Conservation (phyloP, 2,888 invertebrate genomes). For the Drymonia ruficornis region DNA sequence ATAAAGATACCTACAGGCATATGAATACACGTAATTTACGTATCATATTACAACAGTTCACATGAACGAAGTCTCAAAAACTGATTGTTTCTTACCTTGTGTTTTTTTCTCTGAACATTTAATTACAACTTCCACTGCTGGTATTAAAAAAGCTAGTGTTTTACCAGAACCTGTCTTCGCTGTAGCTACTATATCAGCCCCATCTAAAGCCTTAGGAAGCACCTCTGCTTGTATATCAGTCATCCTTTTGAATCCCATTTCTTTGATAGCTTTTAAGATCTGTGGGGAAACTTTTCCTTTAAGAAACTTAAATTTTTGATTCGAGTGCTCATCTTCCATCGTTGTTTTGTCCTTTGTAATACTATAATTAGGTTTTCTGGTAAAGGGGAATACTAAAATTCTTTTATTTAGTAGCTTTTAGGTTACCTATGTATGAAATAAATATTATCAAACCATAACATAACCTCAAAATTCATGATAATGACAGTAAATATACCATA, state of each 20-base stretch:
- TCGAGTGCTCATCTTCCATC: constrained; percentile 48
- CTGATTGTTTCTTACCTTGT: constrained; percentile 44
- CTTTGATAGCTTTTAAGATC: constrained; percentile 90
- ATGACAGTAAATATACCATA: no score
- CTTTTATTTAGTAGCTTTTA: no score
- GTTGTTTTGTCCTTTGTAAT: constrained; percentile 2
- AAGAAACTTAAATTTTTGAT: constrained; percentile 78
- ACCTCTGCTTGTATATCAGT: constrained; percentile 96
- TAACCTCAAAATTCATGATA: background rate
- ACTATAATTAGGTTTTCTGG: background rate
- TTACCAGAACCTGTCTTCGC: constrained; percentile 99
- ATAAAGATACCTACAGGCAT: no score
- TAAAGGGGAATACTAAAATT: no score
- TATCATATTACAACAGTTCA: no score
- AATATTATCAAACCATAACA: background rate
- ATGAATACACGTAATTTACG: no score
- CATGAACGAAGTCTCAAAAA: no score
- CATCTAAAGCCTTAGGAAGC: constrained; percentile 94
- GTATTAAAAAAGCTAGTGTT: constrained; percentile 97
- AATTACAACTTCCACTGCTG: constrained; percentile 94
- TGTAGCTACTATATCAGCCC: constrained; percentile 95
- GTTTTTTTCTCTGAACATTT: constrained; percentile 70
- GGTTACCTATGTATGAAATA: no score
- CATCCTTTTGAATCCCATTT: constrained; percentile 96
- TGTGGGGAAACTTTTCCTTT: constrained; percentile 88